phyloP scores from a whole-genome alignment of 2,113 vertebrate genomes.

The Circaetus gallicus region DNA sequence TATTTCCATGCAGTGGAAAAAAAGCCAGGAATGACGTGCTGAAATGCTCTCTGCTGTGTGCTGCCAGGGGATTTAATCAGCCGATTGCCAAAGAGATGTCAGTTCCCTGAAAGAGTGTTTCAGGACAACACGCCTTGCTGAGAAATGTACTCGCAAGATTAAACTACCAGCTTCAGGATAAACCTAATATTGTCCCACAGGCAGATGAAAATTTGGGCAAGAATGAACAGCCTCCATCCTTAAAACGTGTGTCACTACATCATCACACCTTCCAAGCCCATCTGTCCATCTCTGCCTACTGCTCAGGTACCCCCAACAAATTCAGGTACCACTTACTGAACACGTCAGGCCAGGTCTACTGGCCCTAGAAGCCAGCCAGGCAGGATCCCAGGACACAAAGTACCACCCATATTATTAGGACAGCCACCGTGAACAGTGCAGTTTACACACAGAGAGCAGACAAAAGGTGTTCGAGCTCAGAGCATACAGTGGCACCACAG shows the following conservation, averaged over 20 bases:
- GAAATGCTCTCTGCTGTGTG: constrained; percentile 21
- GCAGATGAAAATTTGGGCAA: background rate
- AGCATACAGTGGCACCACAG: background rate
- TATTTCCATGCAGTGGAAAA: background rate
- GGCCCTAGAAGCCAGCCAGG: background rate
- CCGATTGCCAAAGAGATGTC: constrained; percentile 50
- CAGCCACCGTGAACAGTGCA: rapidly evolving
- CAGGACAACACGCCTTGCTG: constrained; percentile 31
- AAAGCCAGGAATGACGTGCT: background rate
- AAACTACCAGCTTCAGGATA: constrained; percentile 24
- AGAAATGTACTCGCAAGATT: constrained; percentile 26
- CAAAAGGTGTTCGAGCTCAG: background rate
- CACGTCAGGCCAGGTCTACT: background rate
- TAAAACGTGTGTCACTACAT: background rate
- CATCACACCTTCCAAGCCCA: background rate
- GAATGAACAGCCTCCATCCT: background rate
- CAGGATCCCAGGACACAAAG: background rate
- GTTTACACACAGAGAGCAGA: background rate
- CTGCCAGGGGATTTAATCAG: constrained; percentile 56
- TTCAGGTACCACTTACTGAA: background rate
- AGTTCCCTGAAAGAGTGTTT: constrained; percentile 28
- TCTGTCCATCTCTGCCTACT: background rate
- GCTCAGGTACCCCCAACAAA: background rate
- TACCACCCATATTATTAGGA: background rate
- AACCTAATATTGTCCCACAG: background rate